Conservation (phyloP, 1,140 invertebrate genomes). For the Trypoxylus dichotomus region DNA sequence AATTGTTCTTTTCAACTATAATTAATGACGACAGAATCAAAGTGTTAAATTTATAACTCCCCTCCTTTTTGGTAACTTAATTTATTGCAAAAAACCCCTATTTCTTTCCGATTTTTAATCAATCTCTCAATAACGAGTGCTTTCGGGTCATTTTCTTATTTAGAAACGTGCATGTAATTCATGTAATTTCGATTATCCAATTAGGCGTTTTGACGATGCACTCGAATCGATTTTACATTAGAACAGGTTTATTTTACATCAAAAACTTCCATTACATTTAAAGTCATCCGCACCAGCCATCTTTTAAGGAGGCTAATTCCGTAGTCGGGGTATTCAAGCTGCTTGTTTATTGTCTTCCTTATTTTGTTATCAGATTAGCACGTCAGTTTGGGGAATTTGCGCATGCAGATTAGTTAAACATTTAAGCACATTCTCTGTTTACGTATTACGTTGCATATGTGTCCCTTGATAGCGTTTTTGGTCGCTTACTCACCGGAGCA, state of each 20-base stretch:
- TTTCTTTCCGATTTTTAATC: conserved; percentile 1
- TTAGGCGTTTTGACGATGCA: too few relatives aligned
- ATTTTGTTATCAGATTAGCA: conserved; percentile 28
- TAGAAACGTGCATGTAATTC: too few relatives aligned
- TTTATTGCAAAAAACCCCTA: conserved; percentile 6
- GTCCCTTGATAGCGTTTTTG: not conserved
- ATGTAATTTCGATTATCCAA: too few relatives aligned
- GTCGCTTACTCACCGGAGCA: not conserved
- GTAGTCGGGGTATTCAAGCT: not conserved
- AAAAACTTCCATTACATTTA: not conserved
- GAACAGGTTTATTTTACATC: not conserved
- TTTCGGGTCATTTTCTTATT: not conserved
- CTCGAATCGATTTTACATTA: not conserved
- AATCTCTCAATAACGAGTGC: not conserved
- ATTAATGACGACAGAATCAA: conserved; percentile 21
- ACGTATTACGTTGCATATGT: conserved; percentile 18
- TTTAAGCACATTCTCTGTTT: conserved; percentile 23
- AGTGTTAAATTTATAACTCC: conserved; percentile 21
- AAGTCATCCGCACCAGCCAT: not conserved
- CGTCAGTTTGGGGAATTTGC: conserved; percentile 23
- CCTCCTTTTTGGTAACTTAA: conserved; percentile 17
- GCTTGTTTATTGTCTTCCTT: conserved; percentile 24
- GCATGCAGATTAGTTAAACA: conserved; percentile 26
- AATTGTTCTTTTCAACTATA: conserved; percentile 23
- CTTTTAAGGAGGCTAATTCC: not conserved